Base-by-base conservation (phyloP, 2,797 vertebrate species). In the Ficedula albicollis region DNA sequence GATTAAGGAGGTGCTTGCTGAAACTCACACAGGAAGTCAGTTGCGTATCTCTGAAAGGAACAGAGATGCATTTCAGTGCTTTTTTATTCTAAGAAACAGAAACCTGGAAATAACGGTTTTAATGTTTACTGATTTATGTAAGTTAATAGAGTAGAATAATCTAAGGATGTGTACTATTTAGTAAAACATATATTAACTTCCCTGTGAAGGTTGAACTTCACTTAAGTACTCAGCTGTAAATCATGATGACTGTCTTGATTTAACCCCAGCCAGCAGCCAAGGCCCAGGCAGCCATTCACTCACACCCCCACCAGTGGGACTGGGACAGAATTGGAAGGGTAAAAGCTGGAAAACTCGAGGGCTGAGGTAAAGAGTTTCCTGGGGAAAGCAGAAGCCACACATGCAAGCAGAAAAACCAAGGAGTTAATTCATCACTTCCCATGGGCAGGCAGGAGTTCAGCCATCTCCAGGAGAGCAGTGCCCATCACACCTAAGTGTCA, bases 251-350 rank as follows among this genome's bases (percentile, higher is more conserved):
- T 91, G 29, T 30, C 2, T 0, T 58, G 58, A 15, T 26, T 58
- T 58, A 58, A 20, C 23, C 3, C 4, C 41, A 82, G 36, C 6
- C 48, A 49, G 41, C 62, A 68, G 41, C 26, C 51, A 30, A 41
- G 32, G 9, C 22, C 36, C 54, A 11, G 38, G 29, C n/a, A 76
- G 19, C 27, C 27, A 6, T 22, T 51, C 0, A 0, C 1, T 68
- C 72, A 26, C 43, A 13, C 1, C 5, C 4, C 7, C 16, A 38
- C 23, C 46, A 20, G n/a, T 13, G 15, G 19, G 7, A 27, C 11
- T 7, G 2, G 12, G 4, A 27, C 18, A 43, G 22, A 23, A 38
- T 1, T 67, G 38, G 15, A 51, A 75, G 18, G 54, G 38, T 23
- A 15, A 19, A 59, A 51, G 44, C 60, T 67, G 82, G 15, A 44